Evolutionary conservation across 2,888 invertebrate species (phyloP).

Genomic region (Eristalis arbustorum): DNA sequence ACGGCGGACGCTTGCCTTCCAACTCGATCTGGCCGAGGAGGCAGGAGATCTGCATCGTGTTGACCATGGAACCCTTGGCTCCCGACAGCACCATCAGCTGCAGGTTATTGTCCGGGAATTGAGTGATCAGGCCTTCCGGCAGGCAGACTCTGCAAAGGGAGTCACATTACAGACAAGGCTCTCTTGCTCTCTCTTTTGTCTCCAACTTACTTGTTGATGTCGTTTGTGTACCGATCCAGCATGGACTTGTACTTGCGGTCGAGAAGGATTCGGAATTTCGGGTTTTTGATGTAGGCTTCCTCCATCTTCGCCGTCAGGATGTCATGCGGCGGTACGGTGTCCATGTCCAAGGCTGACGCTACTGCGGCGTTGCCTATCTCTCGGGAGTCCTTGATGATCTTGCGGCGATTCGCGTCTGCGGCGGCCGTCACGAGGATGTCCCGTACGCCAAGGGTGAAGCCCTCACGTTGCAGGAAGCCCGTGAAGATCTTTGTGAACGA

Average conservation of each 20-base stretch:
- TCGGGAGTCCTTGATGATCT: slow-evolving; percentile 85
- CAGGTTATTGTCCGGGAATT: slow-evolving; percentile 97
- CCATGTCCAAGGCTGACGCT: slow-evolving; percentile 86
- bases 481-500: slow-evolving; percentile 96
- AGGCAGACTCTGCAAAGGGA: slow-evolving; percentile 84
- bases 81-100: slow-evolving; percentile 99
- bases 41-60: slow-evolving; percentile 99
- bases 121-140: slow-evolving; percentile 90
- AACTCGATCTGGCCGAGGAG: slow-evolving; percentile 98
- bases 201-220: slow-evolving; percentile 88
- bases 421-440: slow-evolving; percentile 92
- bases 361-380: slow-evolving; percentile 84
- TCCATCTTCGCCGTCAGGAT: slow-evolving; percentile 86
- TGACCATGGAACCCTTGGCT: slow-evolving; percentile 99
- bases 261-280: slow-evolving; percentile 89
- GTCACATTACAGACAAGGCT: neutral
- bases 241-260: slow-evolving; percentile 91
- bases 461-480: slow-evolving; percentile 91
- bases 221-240: slow-evolving; percentile 92
- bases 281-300: slow-evolving; percentile 85
- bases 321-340: slow-evolving; percentile 82
- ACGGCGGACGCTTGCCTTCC: slow-evolving; percentile 97
- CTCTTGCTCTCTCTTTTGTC: too few species aligned
- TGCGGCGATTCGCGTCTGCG: slow-evolving; percentile 87
- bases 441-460: slow-evolving; percentile 96